phyloP scores from a whole-genome alignment of 2,113 vertebrate species.

The Albula goreensis region DNA sequence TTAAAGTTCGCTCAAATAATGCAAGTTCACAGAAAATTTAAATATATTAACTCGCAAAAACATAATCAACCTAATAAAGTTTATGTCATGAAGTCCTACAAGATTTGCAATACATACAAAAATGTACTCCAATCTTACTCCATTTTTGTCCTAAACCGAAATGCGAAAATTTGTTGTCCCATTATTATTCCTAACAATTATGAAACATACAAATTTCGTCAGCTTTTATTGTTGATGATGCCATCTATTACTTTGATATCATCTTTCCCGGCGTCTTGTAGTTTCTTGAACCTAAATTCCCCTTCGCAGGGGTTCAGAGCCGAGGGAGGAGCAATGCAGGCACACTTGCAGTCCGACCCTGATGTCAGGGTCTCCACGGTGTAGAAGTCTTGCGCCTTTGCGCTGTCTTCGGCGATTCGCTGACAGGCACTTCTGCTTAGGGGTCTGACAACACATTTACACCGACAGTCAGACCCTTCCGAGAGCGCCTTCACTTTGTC shows the following conservation, averaged over 20 bases:
- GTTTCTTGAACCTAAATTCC: constrained; percentile 87
- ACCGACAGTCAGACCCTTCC: constrained; percentile 83
- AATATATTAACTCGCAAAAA: neutral
- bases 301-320: constrained; percentile 91
- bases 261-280: constrained; percentile 77
- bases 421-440: constrained; percentile 81
- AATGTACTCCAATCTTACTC: no score
- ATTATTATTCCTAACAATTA: neutral
- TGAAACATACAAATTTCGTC: neutral
- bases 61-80: no score
- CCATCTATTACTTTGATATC: constrained; percentile 81
- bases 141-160: neutral
- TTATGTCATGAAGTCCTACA: no score
- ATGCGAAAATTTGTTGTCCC: neutral
- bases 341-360: constrained; percentile 87
- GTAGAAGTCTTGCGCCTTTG: constrained; percentile 75
- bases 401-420: constrained; percentile 64
- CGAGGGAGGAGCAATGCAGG: constrained; percentile 85
- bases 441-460: constrained; percentile 88
- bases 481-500: constrained; percentile 93
- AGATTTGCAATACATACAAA: no score
- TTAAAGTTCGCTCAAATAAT: neutral
- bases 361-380: constrained; percentile 89
- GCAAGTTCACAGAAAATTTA: neutral
- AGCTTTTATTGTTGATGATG: constrained; percentile 1